These are phyloP conservation scores for Sturnus vulgaris DNA, from an alignment of 2,113 vertebrate species.

Conservation along the genomic window DNA sequence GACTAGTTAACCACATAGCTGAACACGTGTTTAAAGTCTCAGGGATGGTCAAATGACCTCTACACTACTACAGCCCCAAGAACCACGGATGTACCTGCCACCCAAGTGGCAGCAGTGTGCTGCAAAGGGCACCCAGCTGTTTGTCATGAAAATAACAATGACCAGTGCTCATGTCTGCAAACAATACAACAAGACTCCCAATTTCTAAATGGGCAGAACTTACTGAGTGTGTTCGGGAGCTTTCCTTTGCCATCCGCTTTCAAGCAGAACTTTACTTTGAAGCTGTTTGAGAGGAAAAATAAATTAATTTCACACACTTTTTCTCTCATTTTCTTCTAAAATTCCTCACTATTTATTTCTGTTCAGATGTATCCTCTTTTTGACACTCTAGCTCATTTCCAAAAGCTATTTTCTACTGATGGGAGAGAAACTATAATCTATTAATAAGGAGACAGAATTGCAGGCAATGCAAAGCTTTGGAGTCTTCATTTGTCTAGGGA, in stretches of 20 bases:
- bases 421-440: not conserved
- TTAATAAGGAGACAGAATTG: not conserved
- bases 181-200: not conserved
- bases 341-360: not conserved
- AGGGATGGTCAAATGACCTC: not conserved
- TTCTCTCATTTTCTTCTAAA: not conserved
- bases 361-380: not conserved
- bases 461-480: not conserved
- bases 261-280: constrained; percentile 92
- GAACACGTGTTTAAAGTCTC: not conserved
- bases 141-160: not conserved
- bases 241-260: constrained; percentile 84
- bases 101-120: not conserved
- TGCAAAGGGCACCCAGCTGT: not conserved
- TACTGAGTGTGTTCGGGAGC: constrained; percentile 78
- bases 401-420: not conserved
- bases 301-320: not conserved
- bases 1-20: not conserved
- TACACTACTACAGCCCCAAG: not conserved
- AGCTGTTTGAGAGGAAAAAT: constrained; percentile 73
- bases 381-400: not conserved
- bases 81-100: fast-evolving
- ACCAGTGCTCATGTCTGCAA: not conserved
- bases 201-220: constrained; percentile 59
- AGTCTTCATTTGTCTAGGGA: not conserved